phyloP scores from a whole-genome alignment of 1,140 invertebrate genomes.

The Temnothorax nylanderi region DNA sequence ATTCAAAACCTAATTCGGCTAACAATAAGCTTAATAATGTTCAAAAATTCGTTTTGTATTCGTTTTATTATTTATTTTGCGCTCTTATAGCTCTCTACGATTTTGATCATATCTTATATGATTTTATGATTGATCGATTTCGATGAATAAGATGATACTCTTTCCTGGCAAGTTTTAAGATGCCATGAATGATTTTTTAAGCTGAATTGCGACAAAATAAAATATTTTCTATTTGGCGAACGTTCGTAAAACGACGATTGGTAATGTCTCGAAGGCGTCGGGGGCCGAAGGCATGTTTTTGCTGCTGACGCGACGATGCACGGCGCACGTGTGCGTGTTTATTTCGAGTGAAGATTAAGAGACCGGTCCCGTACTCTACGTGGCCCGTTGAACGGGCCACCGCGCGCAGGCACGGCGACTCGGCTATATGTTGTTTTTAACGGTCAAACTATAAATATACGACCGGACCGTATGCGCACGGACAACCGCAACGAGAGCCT shows the following conservation, averaged over 20 bases:
- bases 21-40: not conserved
- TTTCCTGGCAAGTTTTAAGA: not conserved
- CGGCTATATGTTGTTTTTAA: constrained; percentile 68
- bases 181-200: not conserved
- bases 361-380: constrained; percentile 67
- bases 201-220: not conserved
- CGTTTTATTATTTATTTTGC: constrained; percentile 1
- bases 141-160: not conserved
- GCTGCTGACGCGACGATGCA: constrained; percentile 21
- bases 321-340: constrained; percentile 52
- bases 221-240: constrained; percentile 8
- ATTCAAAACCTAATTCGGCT: not conserved
- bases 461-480: constrained; percentile 14
- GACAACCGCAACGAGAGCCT: constrained; percentile 28
- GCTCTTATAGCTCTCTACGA: not conserved
- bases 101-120: not conserved
- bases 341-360: constrained; percentile 73
- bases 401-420: constrained; percentile 42
- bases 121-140: not conserved
- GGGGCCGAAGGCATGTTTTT: not conserved
- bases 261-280: constrained; percentile 30
- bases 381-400: constrained; percentile 41
- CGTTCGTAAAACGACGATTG: constrained; percentile 19
- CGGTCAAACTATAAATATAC: constrained; percentile 74
- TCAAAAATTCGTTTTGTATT: not conserved